phyloP scores from a whole-genome alignment of 2,888 invertebrate genomes.

The Ariolimax columbianus region DNA sequence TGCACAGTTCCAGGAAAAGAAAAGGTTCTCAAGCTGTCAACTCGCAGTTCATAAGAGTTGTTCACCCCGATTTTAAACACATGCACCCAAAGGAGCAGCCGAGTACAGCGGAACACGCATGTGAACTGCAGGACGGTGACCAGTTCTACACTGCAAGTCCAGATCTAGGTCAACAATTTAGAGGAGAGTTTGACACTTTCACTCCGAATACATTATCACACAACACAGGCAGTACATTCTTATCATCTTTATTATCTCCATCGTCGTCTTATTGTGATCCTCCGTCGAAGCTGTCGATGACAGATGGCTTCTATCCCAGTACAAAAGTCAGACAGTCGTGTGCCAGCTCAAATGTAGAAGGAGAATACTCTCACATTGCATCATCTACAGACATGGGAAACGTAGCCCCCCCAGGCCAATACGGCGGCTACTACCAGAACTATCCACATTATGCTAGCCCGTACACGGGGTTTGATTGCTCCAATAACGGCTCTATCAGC shows the following conservation, averaged over 20 bases:
- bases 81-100: not conserved
- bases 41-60: not conserved
- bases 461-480: constrained; percentile 6
- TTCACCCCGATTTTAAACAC: constrained; percentile 19
- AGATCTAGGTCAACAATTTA: constrained; percentile 1
- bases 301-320: constrained; percentile 6
- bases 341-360: not conserved
- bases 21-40: constrained; percentile 4
- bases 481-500: not conserved
- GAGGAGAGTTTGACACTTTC: not conserved
- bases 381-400: not conserved
- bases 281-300: not conserved
- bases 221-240: not conserved
- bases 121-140: not conserved
- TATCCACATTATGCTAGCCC: not conserved
- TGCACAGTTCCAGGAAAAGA: not conserved
- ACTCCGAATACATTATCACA: not conserved
- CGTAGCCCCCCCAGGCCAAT: not conserved
- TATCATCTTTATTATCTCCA: not conserved
- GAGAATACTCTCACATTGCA: not conserved
- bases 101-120: not conserved
- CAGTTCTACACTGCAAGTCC: constrained; percentile 37
- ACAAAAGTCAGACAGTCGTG: not conserved
- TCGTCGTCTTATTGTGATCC: not conserved
- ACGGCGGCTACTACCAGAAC: constrained; percentile 5